A percentile compares a stretch with the other conserved stretches of the same genome.
Evolutionary conservation across 2,888 invertebrate species (phyloP).

Genomic region (Hetaerina titia): DNA sequence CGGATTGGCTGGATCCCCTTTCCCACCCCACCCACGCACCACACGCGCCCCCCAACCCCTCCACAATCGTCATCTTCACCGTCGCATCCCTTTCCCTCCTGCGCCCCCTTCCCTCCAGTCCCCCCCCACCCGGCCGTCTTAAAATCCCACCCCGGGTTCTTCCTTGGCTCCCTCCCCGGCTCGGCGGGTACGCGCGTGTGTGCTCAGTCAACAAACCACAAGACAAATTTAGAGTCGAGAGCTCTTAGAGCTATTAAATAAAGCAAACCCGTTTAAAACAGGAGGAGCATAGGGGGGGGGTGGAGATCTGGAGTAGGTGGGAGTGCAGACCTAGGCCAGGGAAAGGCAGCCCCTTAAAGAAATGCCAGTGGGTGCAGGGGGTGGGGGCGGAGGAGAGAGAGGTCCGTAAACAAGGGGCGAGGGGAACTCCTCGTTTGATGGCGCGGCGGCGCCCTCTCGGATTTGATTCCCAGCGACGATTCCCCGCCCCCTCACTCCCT

Average conservation of each 20-base stretch:
- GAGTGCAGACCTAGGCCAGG: neutral
- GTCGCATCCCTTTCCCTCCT: neutral
- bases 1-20: neutral
- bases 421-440: neutral
- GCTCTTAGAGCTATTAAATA: conserved; percentile 64
- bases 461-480: neutral
- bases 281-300: neutral
- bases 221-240: conserved; percentile 60
- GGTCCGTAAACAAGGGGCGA: neutral
- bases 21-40: neutral
- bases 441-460: neutral
- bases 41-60: neutral
- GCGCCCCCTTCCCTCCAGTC: neutral
- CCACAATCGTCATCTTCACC: neutral
- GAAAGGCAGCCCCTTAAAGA: neutral
- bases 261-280: conserved; percentile 52
- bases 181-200: neutral
- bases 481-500: too few relatives aligned
- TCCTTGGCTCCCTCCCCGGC: neutral
- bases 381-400: neutral
- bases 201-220: conserved; percentile 63
- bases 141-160: neutral
- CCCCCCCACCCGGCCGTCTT: too few relatives aligned
- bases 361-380: neutral
- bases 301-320: neutral